Base-by-base conservation (phyloP, 2,797 vertebrate genomes). In the Fistularia tabacaria region DNA sequence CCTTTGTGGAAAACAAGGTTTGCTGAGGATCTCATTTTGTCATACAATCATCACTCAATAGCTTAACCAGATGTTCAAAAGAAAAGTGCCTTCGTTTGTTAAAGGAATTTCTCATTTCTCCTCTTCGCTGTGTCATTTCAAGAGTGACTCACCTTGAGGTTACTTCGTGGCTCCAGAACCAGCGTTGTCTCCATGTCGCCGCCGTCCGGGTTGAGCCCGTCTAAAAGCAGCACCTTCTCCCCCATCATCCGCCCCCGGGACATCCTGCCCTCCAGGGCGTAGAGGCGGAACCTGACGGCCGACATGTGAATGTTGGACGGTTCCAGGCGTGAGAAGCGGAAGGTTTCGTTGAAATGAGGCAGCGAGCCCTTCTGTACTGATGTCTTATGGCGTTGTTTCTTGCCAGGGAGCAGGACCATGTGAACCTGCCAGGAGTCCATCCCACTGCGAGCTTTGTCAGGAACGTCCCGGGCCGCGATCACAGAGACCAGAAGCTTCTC, bases 221-320 rank as follows among this genome's bases (percentile, higher is more conserved):
- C 90, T 36, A 99, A 82, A 49, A 86, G 73, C 79, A 95, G 92
- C 6, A 98, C 14, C 44, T 90, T 92, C 85, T 99, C 96, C 0
- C 94, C 97, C 95, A 98, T 97, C 96, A 98, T 96, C 58, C 83
- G 90, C 84, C 94, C 93, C 0, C 92, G 89, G 61, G 86, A 89
- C 88, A 95, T 86, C 80, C 92, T 91, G 9, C 91, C 84, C 36
- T 91, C 88, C 55, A 95, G 87, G 0, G 96, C 94, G 0, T 99
- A 99, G 46, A 99, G 91, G 14, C 96, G 90, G 87, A 99, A 98
- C 8, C 97, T 85, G 38, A 98, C 0, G 0, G 93, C 96, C 0
- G 87, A 90, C 71, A 63, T 57, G 43, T 76, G 73, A 71, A 98
- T 65, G 3, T 96, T 92, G 0, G 88, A 85, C 0, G 86, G 79